A percentile compares a stretch with the other conserved stretches of the same genome.
These are phyloP conservation scores for Lepidocolaptes lacrymiger DNA, from an alignment of 2,797 vertebrate genomes.

Conservation along the genomic window DNA sequence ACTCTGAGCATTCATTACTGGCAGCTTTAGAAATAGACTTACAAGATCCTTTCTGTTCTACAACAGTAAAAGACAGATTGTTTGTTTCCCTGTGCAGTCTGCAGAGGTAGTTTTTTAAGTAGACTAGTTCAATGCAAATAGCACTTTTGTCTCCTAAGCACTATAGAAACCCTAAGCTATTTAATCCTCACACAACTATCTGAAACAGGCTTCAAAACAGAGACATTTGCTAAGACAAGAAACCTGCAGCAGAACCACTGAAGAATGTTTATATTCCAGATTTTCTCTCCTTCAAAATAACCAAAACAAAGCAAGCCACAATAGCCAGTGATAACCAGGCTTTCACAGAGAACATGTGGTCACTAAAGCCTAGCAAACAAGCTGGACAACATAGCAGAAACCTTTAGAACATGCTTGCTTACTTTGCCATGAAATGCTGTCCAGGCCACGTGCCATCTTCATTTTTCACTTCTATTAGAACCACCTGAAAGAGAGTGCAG, in stretches of 20 bases:
- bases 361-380: not conserved
- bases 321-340: not conserved
- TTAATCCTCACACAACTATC: not conserved
- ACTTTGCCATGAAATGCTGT: constrained; percentile 90
- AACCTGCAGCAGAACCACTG: not conserved
- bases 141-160: not conserved
- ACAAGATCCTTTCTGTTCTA: not conserved
- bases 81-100: not conserved
- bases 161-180: not conserved
- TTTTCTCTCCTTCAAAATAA: not conserved
- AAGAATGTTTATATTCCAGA: not conserved
- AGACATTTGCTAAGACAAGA: not conserved
- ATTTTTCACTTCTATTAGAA: constrained; percentile 95
- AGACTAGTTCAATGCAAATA: not conserved
- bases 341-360: not conserved
- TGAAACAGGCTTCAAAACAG: not conserved
- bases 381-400: not conserved
- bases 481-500: constrained; percentile 81
- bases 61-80: not conserved
- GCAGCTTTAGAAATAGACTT: not conserved
- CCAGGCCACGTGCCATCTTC: constrained; percentile 96
- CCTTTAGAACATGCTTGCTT: constrained; percentile 71
- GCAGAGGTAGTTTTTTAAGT: not conserved
- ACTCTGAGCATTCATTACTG: not conserved
- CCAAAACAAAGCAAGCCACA: not conserved